Evolutionary conservation across 1,140 invertebrate species (phyloP).

Genomic region (Drosophila asahinai): DNA sequence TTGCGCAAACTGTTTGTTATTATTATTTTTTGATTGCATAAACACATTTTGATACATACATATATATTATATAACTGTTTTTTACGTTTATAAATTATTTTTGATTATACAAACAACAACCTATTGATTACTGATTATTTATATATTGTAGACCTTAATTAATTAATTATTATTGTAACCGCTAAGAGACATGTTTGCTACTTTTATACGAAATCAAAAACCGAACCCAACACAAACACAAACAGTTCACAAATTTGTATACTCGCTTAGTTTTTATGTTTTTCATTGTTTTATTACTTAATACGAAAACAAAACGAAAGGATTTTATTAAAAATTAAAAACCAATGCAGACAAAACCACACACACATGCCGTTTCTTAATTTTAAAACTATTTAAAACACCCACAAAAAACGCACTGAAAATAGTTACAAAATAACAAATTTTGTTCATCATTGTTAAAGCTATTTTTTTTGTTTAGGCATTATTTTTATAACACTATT

Average conservation of each 20-base stretch:
- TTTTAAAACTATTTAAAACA: constrained; percentile 25
- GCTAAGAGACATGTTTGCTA: constrained; percentile 70
- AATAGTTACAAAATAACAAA: constrained; percentile 53
- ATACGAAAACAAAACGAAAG: constrained; percentile 22
- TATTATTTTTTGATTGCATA: constrained; percentile 76
- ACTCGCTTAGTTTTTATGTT: constrained; percentile 77
- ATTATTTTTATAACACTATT: constrained; percentile 61
- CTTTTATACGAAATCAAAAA: constrained; percentile 54
- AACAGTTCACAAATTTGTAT: constrained; percentile 67
- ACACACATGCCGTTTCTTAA: constrained; percentile 52
- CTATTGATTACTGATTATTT: constrained; percentile 81
- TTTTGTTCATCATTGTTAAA: constrained; percentile 69
- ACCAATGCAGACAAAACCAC: constrained; percentile 38
- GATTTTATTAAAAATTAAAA: constrained; percentile 25
- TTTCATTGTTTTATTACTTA: constrained; percentile 60
- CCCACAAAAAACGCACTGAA: constrained; percentile 58
- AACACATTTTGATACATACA: constrained; percentile 60
- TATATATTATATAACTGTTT: constrained; percentile 75
- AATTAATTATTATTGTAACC: constrained; percentile 32
- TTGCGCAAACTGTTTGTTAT: constrained; percentile 77
- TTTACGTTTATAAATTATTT: constrained; percentile 82
- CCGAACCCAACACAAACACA: constrained; percentile 44
- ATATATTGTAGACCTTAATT: constrained; percentile 66
- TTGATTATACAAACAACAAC: constrained; percentile 73
- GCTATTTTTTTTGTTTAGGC: constrained; percentile 37